These are phyloP conservation scores for Glaucopsyche alexis DNA, from an alignment of 2,888 invertebrate genomes.

Conservation along the genomic window DNA sequence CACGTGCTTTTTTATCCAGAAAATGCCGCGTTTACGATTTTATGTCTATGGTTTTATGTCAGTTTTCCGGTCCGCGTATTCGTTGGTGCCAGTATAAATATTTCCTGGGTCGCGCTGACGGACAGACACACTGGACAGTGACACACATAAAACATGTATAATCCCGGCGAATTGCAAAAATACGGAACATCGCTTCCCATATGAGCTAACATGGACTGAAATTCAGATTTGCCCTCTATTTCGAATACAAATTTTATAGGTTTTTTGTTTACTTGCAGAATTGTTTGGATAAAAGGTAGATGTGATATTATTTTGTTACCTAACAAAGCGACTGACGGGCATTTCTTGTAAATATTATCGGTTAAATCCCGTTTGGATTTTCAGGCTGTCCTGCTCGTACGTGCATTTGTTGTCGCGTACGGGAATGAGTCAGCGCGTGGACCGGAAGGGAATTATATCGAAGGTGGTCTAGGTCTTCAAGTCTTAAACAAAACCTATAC, in stretches of 20 bases:
- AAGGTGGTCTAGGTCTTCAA: too few species aligned
- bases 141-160: slow-evolving; percentile 8
- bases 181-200: neutral
- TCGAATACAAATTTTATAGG: neutral
- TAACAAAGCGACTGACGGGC: too few species aligned
- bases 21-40: neutral
- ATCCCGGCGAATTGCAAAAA: slow-evolving; percentile 12
- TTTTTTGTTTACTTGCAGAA: too few species aligned
- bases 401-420: too few species aligned
- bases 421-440: too few species aligned
- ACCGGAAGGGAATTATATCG: too few species aligned
- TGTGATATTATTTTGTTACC: too few species aligned
- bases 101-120: slow-evolving; percentile 4
- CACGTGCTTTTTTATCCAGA: neutral
- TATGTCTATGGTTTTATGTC: neutral
- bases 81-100: neutral
- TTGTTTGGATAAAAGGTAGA: too few species aligned
- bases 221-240: neutral
- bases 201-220: slow-evolving; percentile 3
- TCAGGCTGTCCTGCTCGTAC: too few species aligned
- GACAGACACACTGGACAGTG: neutral
- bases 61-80: neutral
- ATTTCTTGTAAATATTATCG: too few species aligned
- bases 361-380: too few species aligned
- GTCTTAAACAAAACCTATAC: too few species aligned